These are phyloP conservation scores for Luscinia megarhynchos DNA, from an alignment of 2,797 vertebrate genomes.

Conservation along the genomic window DNA sequence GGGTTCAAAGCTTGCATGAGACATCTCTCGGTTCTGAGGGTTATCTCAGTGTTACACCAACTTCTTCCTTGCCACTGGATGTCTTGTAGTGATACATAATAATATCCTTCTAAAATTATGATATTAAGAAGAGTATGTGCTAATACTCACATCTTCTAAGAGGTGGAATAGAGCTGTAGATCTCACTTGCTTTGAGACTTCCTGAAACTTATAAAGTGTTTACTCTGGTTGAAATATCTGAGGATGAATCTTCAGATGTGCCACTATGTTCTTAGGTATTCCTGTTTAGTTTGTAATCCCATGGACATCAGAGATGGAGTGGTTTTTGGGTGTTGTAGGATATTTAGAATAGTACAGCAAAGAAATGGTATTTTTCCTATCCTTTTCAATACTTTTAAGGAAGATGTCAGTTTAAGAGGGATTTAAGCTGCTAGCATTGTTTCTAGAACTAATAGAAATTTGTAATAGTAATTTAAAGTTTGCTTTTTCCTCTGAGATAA, in stretches of 20 bases:
- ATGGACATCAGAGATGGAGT: not conserved
- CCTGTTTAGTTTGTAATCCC: not conserved
- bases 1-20: not conserved
- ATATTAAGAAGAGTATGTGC: not conserved
- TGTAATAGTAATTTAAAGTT: not conserved
- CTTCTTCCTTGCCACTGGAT: not conserved
- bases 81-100: not conserved
- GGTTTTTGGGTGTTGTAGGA: not conserved
- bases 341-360: not conserved
- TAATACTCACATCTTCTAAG: not conserved
- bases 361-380: not conserved
- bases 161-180: not conserved
- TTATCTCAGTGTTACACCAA: not conserved
- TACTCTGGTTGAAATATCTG: not conserved
- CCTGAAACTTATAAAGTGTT: not conserved
- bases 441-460: not conserved
- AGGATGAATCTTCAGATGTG: not conserved
- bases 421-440: not conserved
- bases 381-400: not conserved
- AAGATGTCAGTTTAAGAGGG: not conserved
- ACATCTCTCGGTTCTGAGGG: not conserved
- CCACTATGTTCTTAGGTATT: not conserved
- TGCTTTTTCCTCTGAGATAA: not conserved
- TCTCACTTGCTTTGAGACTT: not conserved
- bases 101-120: not conserved